These are phyloP conservation scores for Sisor rabdophorus DNA, from an alignment of 2,113 vertebrate genomes.

Conservation along the genomic window DNA sequence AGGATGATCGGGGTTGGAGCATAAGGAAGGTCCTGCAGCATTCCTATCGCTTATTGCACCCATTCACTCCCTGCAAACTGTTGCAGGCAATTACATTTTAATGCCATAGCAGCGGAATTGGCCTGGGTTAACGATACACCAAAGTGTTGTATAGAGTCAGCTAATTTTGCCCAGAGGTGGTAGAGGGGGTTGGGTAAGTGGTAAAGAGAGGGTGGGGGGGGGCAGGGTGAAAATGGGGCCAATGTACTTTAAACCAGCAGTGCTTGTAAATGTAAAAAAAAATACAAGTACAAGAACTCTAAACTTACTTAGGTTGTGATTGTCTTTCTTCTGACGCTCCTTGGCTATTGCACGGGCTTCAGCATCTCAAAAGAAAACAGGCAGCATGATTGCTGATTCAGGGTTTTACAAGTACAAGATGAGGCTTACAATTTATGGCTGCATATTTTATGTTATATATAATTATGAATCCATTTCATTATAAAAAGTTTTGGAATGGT, in stretches of 20 bases:
- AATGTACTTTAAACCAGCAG: conserved; percentile 47
- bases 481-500: neutral
- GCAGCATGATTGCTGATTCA: conserved; percentile 11
- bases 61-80: conserved; percentile 39
- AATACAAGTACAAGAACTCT: neutral
- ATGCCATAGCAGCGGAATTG: conserved; percentile 67
- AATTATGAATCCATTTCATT: neutral
- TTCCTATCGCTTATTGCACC: conserved; percentile 38
- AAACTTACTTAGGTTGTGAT: conserved; percentile 80
- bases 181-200: neutral
- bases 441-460: neutral
- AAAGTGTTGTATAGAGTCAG: conserved; percentile 60
- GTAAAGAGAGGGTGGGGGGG: neutral
- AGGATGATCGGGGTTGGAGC: conserved; percentile 18
- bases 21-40: conserved; percentile 2
- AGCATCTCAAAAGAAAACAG: conserved; percentile 74
- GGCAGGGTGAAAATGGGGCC: conserved; percentile 20
- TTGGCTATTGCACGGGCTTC: conserved; percentile 91
- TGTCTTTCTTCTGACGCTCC: conserved; percentile 98
- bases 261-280: conserved; percentile 27
- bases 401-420: neutral
- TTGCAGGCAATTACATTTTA: conserved; percentile 66
- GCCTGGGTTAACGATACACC: conserved; percentile 69
- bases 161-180: conserved; percentile 52
- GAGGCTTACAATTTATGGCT: neutral